Conservation (phyloP, 1,140 invertebrate genomes). For the Zaprionus kolodkinae region DNA sequence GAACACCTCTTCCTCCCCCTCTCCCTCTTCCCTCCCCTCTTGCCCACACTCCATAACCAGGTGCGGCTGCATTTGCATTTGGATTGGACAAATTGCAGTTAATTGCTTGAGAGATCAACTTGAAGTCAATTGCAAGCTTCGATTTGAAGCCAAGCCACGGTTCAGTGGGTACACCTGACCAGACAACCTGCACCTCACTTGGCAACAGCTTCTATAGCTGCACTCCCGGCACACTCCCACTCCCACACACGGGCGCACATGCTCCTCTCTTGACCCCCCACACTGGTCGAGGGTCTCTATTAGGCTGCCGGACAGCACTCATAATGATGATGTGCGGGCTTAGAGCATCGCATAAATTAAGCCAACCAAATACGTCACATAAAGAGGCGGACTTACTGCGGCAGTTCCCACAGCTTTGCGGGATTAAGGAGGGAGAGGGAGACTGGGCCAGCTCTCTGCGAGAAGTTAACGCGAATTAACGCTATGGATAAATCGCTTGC, state of each 20-base stretch:
- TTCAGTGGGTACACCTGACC: not conserved
- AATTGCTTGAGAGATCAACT: slow-evolving; percentile 65
- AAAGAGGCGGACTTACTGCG: not conserved
- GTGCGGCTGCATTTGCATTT: slow-evolving; percentile 22
- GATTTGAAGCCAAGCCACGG: not conserved
- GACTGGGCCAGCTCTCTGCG: too few species aligned
- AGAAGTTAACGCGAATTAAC: slow-evolving; percentile 23
- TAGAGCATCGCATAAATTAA: slow-evolving; percentile 8
- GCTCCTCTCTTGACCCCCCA: not conserved
- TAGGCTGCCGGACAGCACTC: not conserved
- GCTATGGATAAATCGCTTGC: slow-evolving; percentile 56
- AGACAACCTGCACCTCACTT: slow-evolving; percentile 1
- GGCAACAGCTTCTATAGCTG: slow-evolving; percentile 2
- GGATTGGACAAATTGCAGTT: slow-evolving; percentile 69
- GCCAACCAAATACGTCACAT: slow-evolving; percentile 1
- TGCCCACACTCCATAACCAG: not conserved
- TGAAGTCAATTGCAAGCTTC: not conserved
- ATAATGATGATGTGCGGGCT: slow-evolving; percentile 13
- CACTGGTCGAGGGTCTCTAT: slow-evolving; percentile 4
- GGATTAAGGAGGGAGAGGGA: too few species aligned
- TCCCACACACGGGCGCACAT: not conserved
- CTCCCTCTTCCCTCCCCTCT: not conserved
- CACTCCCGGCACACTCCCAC: not conserved
- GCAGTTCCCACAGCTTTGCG: slow-evolving; percentile 17
- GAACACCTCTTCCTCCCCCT: not conserved